Evolutionary conservation across 2,113 vertebrate genomes (phyloP), one percentile per base, ranked within the genome.

Genomic region (Cyprinodon tularosa): DNA sequence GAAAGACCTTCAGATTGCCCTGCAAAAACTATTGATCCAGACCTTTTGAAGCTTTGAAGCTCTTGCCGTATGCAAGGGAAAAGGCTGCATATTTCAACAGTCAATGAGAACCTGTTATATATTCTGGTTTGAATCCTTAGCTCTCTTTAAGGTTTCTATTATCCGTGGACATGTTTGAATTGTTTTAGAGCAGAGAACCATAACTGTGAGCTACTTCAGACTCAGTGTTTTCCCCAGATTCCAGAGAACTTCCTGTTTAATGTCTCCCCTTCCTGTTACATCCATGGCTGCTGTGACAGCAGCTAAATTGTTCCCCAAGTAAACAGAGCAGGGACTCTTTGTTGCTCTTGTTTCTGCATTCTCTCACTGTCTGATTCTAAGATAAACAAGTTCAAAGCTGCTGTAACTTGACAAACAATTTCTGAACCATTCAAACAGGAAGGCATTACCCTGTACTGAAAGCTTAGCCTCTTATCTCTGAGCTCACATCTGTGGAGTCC

Each of bases 361-460:
- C 60, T 68, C 78, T 50, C 48, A 36, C 73, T 0, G 45, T 66
- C 87, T 37, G 83, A 90, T 89, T 67, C 66, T 69, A 65, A 38
- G 85, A 91, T 90, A 92, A 91, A 85, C 82, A 71, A 11, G 74
- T 89, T 92, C 86, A 91, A 91, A 93, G 88, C 82, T 12, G 44
- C 80, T 44, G 36, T 60, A 83, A 86, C 75, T 80, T 78, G 83
- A 86, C 81, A 81, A 86, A 89, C 88, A 84, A 71, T 87, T 80
- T 85, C 72, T 38, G 17, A 17, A 59, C 85, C 89, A 59, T 89
- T 90, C 85, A 89, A 93, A 93, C 93, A 93, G 94, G 94, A 94
- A 94, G 88, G 72, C 79, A 87, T 93, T 94, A 93, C 91, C 85
- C 90, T 77, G 90, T 83, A 80, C 62, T 77, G 67, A 81, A 79